These are phyloP conservation scores for Engraulis encrasicolus DNA, from an alignment of 2,113 vertebrate species.

Conservation along the genomic window DNA sequence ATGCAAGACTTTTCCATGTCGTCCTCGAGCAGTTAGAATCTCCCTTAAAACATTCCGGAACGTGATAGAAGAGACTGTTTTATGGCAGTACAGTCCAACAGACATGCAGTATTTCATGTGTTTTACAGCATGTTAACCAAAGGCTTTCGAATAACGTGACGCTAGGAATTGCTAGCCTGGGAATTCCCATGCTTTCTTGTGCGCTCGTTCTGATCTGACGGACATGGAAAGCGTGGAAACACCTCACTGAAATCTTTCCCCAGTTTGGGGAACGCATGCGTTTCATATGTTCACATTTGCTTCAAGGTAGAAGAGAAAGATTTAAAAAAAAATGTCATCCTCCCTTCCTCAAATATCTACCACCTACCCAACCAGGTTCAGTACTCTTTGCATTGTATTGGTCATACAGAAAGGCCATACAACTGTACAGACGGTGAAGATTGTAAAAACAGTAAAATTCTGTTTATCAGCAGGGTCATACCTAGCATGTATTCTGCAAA, in stretches of 20 bases:
- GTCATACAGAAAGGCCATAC: not conserved
- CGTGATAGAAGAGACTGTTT: not conserved
- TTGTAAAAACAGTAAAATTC: conserved; percentile 3
- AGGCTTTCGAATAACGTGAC: no score
- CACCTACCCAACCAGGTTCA: not conserved
- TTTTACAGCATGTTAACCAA: no score
- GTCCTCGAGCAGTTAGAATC: not conserved
- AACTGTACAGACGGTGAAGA: no score
- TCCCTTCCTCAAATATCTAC: not conserved
- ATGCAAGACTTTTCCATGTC: not conserved
- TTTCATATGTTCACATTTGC: no score
- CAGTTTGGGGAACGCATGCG: no score
- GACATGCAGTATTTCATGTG: not conserved
- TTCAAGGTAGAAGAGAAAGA: not conserved
- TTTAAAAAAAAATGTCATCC: no score
- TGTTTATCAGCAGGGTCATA: conserved; percentile 32
- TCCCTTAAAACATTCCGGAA: not conserved
- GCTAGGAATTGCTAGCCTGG: no score
- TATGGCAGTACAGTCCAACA: not conserved
- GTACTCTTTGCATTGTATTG: not conserved
- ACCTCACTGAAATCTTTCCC: no score
- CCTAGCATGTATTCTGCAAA: conserved; percentile 45
- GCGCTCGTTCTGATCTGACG: no score
- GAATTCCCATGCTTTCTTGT: no score
- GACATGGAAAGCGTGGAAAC: no score